Evolutionary conservation across 1,140 invertebrate genomes (phyloP), one percentile per base, ranked within the genome.

Genomic region (Aricia agestis): DNA sequence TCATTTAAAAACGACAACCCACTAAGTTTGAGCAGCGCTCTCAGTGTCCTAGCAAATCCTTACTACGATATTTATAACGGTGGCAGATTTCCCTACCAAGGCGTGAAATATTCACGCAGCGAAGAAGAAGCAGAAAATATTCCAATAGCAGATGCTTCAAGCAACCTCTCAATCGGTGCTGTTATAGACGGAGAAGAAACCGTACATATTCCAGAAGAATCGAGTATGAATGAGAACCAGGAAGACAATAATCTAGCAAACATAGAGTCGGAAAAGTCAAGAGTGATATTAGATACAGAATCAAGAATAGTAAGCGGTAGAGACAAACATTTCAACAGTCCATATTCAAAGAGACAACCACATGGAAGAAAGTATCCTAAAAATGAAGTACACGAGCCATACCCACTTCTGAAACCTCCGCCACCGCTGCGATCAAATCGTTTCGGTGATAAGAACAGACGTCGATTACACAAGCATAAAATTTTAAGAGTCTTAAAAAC

Each of bases 401-500:
- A 92, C 77, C 90, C 90, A 65, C 72, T 92, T 11, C 72, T 92
- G 52, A 90, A 89, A 76, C 90, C 91, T 57, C 91, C 92, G 25
- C 84, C 86, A 6, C 83, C 79, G 42, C 81, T 57, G 31, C 76
- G 78, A 6, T 76, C 76, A 66, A 83, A 84, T 67, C 57, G 61
- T 18, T 68, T 71, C 15, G 77, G 80, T 66, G 88, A 91, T n/a
- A 89, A 85, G 72, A 76, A 74, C 66, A 78, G 72, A 13, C 82
- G 81, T n/a, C 81, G 84, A 45, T 71, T 82, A 69, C 82, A 79
- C 9, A 91, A 85, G 78, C 80, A 81, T 36, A 88, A 85, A 81
- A 68, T 80, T 32, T 58, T 83, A 18, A 79, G 85, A 68, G 72
- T 89, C 66, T 75, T 84, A 45, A 91, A 86, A 76, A 78, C 82